phyloP scores from a whole-genome alignment of 2,113 vertebrate genomes.

The Grallaria varia region DNA sequence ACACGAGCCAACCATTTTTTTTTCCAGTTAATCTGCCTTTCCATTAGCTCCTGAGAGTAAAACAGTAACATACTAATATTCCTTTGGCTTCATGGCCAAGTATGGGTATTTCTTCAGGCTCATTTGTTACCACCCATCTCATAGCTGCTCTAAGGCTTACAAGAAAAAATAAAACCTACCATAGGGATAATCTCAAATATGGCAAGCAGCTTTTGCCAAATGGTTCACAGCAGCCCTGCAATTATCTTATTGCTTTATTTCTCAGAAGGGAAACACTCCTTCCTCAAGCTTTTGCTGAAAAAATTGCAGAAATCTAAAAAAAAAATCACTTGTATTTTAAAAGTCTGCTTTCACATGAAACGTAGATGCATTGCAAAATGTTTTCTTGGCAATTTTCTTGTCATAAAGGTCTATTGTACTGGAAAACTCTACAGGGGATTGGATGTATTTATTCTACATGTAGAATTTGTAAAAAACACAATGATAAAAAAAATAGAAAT shows the following conservation, averaged over 20 bases:
- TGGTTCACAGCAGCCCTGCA: constrained; percentile 1
- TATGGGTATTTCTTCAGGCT: not conserved
- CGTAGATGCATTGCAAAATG: constrained; percentile 64
- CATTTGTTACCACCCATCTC: constrained; percentile 20
- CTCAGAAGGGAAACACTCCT: constrained; percentile 45
- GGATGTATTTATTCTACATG: constrained; percentile 41
- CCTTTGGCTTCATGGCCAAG: not conserved
- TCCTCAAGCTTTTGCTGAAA: constrained; percentile 27
- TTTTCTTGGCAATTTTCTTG: constrained; percentile 71
- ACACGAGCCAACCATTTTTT: not conserved
- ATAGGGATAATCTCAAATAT: constrained; percentile 19
- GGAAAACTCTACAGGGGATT: constrained; percentile 18
- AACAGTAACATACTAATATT: not conserved
- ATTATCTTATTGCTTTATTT: constrained; percentile 51
- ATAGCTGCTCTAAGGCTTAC: constrained; percentile 13
- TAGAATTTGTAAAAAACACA: constrained; percentile 57
- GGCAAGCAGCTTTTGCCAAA: constrained; percentile 30
- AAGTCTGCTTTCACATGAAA: constrained; percentile 63
- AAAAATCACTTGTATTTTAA: constrained; percentile 36
- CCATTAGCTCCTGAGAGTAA: not conserved
- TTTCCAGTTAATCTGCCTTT: not conserved
- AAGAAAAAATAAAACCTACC: constrained; percentile 16
- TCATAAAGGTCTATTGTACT: constrained; percentile 62
- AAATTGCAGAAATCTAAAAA: constrained; percentile 30
- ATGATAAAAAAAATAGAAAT: constrained; percentile 66